These are phyloP conservation scores for Drosophila melanica DNA, from an alignment of 1,140 invertebrate genomes.

Conservation along the genomic window DNA sequence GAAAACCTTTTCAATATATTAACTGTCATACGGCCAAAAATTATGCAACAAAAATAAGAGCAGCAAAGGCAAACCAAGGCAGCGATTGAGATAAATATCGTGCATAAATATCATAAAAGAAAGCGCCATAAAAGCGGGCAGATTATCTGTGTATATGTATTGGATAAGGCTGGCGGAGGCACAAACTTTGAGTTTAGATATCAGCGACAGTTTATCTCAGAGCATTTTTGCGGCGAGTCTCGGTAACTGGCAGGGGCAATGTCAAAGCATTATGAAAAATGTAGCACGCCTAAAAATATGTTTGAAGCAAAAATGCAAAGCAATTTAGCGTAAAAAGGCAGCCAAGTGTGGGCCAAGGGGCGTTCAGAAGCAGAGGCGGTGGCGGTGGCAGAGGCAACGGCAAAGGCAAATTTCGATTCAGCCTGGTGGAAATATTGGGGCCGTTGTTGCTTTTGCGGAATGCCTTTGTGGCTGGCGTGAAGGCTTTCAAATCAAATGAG, in stretches of 20 bases:
- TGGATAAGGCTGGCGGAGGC: constrained; percentile 9
- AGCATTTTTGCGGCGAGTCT: constrained; percentile 27
- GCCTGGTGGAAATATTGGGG: constrained; percentile 45
- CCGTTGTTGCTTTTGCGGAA: constrained; percentile 44
- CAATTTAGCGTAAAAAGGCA: constrained; percentile 69
- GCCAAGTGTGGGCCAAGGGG: background rate
- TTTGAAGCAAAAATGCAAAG: constrained; percentile 56
- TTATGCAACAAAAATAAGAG: constrained; percentile 40
- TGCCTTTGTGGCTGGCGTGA: constrained; percentile 57
- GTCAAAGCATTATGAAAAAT: constrained; percentile 69
- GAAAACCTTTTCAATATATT: constrained; percentile 57
- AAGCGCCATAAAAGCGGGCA: constrained; percentile 59
- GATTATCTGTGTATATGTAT: constrained; percentile 43
- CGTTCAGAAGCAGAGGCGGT: background rate
- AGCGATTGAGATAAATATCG: constrained; percentile 67
- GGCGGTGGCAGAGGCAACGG: constrained; percentile 7
- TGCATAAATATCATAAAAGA: constrained; percentile 70
- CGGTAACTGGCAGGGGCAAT: constrained; percentile 13
- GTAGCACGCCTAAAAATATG: constrained; percentile 71
- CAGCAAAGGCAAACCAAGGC: constrained; percentile 27
- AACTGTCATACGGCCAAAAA: constrained; percentile 52
- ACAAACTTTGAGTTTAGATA: constrained; percentile 54
- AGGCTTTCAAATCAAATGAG: constrained; percentile 71
- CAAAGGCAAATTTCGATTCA: constrained; percentile 47
- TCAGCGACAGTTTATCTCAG: constrained; percentile 65